Base-by-base conservation (phyloP, 2,888 invertebrate species). In the Strigamia maritima region DNA sequence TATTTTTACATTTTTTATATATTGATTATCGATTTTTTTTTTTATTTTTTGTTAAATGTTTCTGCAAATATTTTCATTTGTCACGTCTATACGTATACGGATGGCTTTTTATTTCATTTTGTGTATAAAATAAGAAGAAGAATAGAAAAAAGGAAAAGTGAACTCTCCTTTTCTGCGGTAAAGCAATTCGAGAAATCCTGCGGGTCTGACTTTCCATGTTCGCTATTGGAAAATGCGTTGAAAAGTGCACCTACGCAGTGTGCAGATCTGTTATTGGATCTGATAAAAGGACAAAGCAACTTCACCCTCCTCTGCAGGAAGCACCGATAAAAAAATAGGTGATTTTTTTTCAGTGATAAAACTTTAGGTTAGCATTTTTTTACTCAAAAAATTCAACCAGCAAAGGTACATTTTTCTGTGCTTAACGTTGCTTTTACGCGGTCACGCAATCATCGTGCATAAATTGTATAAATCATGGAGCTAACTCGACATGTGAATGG, bases 231-330 rank as follows among this genome's bases (percentile, higher is more conserved):
- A 70, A 70, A 28, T 70, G 70, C 70, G 70, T 70, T 70, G 70
- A 70, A 70, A 70, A 70, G 70, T 70, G 70, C 26, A 70, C 26
- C 26, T 26, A 70, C 70, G 70, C 70, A 70, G 26, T 70, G 70
- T 70, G 70, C 70, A 70, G 70, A 70, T 70, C 70, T 70, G 70
- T 70, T 70, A 70, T 70, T 70, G 70, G 70, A 70, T 70, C 70
- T 70, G 70, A 70, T 70, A 70, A 70, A 70, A 70, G 70, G 70
- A 70, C 70, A 70, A 70, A 70, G 70, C 70, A 70, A 70, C 70
- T 70, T 70, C 70, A 70, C 70, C 70, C 70, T 28, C 70, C 70
- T 28, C 70, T 54, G 54, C 70, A 70, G 70, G 70, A 70, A 70
- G 70, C 70, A 28, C 70, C 24, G 70, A 70, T 70, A 70, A 70